Evolutionary conservation across 2,797 vertebrate genomes (phyloP), one percentile per base, ranked within the genome.

Genomic region (Enteromius viviparus): DNA sequence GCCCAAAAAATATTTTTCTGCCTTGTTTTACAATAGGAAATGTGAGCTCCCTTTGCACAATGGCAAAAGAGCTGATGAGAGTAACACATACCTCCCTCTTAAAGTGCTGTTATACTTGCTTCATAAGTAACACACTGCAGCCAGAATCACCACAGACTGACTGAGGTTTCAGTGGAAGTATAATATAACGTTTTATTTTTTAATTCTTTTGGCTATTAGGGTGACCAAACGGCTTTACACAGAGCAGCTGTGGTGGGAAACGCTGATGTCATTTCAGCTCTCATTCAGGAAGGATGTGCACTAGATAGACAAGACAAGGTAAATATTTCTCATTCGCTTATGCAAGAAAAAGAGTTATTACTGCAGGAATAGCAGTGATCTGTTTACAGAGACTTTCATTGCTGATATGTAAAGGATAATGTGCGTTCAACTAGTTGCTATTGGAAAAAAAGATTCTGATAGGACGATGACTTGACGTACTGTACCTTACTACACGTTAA

Each of bases 221-320:
- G 96, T 21, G 96, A 97, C 83, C 98, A 99, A 95, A 98, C 98
- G 0, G 97, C 98, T 0, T 77, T 99, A 84, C 98, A 99, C 79
- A 94, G 98, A 65, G 98, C 97, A 47, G 93, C 97, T 0, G 94
- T 98, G 81, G 96, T 97, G 90, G 98, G 98, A 84, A 96, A 98
- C 91, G 91, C 92, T 0, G 96, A 98, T 12, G 78, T 98, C 84
- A 96, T 99, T 86, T 89, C 94, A 0, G 93, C 95, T 23, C 95
- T 99, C 77, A 93, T 97, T 89, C 97, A 96, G 87, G 98, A 99
- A 92, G 97, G 97, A 0, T 98, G 97, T 88, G 95, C 97, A 77
- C 92, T 97, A 93, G 97, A 99, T 92, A 94, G 97, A 64, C 96
- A 97, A 90, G 97, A 99, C 93, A 98, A 97, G 97, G 98, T 98